Percentiles rank a stretch among this genome's conserved stretches.
phyloP scores from a whole-genome alignment of 2,888 invertebrate genomes.

The Lithophane ornitopus region DNA sequence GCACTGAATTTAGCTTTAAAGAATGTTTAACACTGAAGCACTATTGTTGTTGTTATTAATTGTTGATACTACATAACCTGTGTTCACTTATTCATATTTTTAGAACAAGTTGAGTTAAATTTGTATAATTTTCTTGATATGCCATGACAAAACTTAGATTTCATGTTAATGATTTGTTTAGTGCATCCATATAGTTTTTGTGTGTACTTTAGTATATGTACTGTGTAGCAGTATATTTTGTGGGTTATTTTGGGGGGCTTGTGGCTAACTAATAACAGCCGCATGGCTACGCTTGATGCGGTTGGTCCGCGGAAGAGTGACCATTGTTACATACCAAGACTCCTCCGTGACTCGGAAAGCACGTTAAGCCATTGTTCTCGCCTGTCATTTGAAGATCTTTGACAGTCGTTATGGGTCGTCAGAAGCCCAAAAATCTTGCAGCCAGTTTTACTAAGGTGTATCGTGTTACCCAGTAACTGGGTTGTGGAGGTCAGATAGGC shows the following conservation, averaged over 20 bases:
- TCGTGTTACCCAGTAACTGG: neutral
- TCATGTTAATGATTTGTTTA: slow-evolving; percentile 1
- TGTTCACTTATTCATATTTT: slow-evolving; percentile 6
- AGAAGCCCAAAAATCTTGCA: neutral
- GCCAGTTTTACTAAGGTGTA: neutral
- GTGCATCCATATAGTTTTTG: slow-evolving; percentile 32
- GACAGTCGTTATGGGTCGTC: neutral
- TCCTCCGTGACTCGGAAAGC: too few relatives aligned
- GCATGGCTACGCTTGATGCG: neutral
- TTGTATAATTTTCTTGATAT: neutral
- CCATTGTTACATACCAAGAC: too few relatives aligned
- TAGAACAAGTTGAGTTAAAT: neutral
- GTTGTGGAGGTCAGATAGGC: neutral
- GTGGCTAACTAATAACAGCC: too few relatives aligned
- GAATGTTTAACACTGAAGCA: slow-evolving; percentile 10
- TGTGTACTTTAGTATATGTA: neutral
- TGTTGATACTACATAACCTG: neutral
- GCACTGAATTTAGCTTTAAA: slow-evolving; percentile 22
- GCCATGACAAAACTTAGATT: slow-evolving; percentile 2
- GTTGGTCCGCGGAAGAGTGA: too few relatives aligned
- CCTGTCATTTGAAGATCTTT: neutral
- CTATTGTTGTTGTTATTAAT: slow-evolving; percentile 10
- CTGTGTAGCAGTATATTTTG: neutral
- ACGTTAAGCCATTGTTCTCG: neutral
- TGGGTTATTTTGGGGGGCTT: too few relatives aligned